These are phyloP conservation scores for Chrysotoxum bicinctum DNA, from an alignment of 2,888 invertebrate genomes.

Conservation along the genomic window DNA sequence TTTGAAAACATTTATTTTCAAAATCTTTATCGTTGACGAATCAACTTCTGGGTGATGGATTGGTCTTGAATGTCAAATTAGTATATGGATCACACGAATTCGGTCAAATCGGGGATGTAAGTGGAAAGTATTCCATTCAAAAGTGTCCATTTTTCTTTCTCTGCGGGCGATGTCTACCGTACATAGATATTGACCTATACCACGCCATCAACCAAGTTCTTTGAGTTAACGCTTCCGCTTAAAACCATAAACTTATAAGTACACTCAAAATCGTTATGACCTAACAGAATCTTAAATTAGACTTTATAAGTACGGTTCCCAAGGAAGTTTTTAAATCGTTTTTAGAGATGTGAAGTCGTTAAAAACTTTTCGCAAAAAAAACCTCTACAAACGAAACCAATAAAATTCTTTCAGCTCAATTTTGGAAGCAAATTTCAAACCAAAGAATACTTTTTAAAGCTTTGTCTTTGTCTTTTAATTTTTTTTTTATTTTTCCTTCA, in stretches of 20 bases:
- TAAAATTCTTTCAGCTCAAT: conserved; percentile 3
- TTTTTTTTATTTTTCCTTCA: background rate
- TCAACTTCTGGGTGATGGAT: too few species aligned
- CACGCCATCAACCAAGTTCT: background rate
- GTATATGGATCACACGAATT: too few species aligned
- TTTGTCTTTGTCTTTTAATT: conserved; percentile 18
- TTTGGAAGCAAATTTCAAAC: background rate
- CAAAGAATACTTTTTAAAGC: background rate
- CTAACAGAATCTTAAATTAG: background rate
- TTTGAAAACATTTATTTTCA: too few species aligned
- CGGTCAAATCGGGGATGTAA: too few species aligned
- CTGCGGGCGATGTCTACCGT: too few species aligned
- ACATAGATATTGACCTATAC: background rate
- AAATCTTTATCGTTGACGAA: too few species aligned
- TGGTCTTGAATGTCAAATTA: too few species aligned
- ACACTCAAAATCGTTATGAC: background rate
- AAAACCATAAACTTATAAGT: background rate
- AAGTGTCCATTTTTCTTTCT: too few species aligned
- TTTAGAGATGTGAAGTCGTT: conserved; percentile 2
- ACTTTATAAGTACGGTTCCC: background rate
- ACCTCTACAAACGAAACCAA: conserved; percentile 5
- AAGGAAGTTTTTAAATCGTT: background rate
- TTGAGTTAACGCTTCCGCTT: background rate
- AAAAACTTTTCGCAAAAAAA: conserved; percentile 16
- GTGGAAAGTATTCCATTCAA: too few species aligned